These are phyloP conservation scores for Malurus alboscapulatus DNA, from an alignment of 2,113 vertebrate species.

Conservation along the genomic window DNA sequence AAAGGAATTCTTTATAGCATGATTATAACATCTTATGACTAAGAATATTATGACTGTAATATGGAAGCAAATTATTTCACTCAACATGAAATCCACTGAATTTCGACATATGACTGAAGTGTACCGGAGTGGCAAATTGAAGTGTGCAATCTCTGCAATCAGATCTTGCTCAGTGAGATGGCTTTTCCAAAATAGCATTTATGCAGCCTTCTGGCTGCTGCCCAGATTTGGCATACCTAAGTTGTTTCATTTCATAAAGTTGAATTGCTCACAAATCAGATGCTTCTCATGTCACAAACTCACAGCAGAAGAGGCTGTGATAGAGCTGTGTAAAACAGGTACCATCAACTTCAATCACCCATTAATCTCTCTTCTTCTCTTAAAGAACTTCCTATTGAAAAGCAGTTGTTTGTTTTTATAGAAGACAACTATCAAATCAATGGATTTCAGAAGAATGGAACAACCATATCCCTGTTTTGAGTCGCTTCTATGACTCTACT, in stretches of 20 bases:
- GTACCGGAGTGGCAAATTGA: not conserved
- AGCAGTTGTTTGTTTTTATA: not conserved
- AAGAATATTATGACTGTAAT: not conserved
- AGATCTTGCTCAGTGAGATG: constrained; percentile 19
- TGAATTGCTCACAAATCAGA: not conserved
- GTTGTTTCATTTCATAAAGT: constrained; percentile 1
- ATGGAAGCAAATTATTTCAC: not conserved
- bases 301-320: not conserved
- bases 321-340: not conserved
- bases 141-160: not conserved
- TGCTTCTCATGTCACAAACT: not conserved
- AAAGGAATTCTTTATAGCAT: not conserved
- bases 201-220: constrained; percentile 13
- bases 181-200: constrained; percentile 11
- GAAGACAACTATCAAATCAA: not conserved
- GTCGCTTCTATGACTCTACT: not conserved
- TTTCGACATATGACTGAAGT: not conserved
- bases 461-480: not conserved
- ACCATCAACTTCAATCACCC: not conserved
- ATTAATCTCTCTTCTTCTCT: not conserved
- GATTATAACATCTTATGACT: not conserved
- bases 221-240: constrained; percentile 7
- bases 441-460: not conserved
- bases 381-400: not conserved
- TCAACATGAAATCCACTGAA: not conserved